Evolutionary conservation across 2,797 vertebrate species (phyloP).

Genomic region (Distichodus sexfasciatus): DNA sequence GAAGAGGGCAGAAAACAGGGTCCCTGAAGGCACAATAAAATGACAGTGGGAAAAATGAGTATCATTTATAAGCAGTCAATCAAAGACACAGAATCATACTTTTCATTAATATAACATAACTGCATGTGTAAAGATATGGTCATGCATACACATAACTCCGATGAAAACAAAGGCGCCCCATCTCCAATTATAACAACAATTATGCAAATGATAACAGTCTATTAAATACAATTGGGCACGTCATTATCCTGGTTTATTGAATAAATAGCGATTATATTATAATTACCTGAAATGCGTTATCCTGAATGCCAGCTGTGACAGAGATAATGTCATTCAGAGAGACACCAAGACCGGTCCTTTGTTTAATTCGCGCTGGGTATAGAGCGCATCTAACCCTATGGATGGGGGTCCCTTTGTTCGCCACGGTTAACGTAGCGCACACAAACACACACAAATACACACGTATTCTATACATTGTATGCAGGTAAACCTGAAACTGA

Average conservation of each 20-base stretch:
- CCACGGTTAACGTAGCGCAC: slow-evolving; percentile 53
- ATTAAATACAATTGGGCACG: slow-evolving; percentile 64
- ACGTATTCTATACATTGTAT: too few species aligned
- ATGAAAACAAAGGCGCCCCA: slow-evolving; percentile 58
- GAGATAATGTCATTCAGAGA: slow-evolving; percentile 11
- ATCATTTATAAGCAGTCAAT: neutral
- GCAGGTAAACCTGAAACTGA: too few species aligned
- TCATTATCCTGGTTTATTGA: neutral
- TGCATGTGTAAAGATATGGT: neutral
- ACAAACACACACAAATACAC: slow-evolving; percentile 5
- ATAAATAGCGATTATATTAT: neutral
- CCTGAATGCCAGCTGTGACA: slow-evolving; percentile 41
- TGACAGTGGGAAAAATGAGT: too few species aligned
- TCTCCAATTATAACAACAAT: slow-evolving; percentile 63
- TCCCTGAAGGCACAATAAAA: neutral
- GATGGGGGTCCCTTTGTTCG: slow-evolving; percentile 72
- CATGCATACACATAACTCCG: neutral
- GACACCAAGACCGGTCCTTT: slow-evolving; percentile 74
- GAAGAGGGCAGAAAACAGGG: neutral
- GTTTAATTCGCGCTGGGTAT: slow-evolving; percentile 75
- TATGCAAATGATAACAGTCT: slow-evolving; percentile 72
- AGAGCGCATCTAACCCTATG: slow-evolving; percentile 61
- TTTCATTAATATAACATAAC: neutral
- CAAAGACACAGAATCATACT: neutral
- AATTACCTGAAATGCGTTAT: neutral